These are phyloP conservation scores for Cirrhinus mrigala DNA, from an alignment of 2,797 vertebrate genomes.

Conservation along the genomic window DNA sequence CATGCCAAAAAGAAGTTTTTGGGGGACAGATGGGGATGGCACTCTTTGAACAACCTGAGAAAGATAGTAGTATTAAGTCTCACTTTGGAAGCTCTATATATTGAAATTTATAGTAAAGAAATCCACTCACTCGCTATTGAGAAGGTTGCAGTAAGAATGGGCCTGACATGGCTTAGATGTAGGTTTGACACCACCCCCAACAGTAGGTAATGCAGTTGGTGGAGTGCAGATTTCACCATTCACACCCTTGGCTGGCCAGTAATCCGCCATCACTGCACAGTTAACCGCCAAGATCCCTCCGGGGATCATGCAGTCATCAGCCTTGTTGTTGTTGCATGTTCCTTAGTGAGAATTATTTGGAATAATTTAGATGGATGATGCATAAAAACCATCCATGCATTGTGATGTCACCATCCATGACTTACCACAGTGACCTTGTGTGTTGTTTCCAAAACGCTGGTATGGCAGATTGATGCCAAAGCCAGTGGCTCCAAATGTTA, in stretches of 20 bases:
- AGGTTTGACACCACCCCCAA: constrained; percentile 63
- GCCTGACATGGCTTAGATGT: constrained; percentile 67
- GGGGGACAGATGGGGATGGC: constrained; percentile 79
- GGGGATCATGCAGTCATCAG: constrained; percentile 90
- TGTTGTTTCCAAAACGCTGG: constrained; percentile 85
- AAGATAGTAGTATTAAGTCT: neutral
- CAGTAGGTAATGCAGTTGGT: constrained; percentile 59
- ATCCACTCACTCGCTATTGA: constrained; percentile 72
- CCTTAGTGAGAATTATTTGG: constrained; percentile 74
- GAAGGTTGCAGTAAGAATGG: constrained; percentile 73
- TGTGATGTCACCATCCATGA: neutral
- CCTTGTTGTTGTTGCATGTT: constrained; percentile 86
- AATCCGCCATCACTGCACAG: constrained; percentile 87
- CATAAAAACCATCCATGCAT: neutral
- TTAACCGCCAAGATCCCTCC: constrained; percentile 71
- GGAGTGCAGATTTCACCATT: constrained; percentile 81
- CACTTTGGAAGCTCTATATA: neutral
- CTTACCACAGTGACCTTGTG: constrained; percentile 94
- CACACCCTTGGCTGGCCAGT: constrained; percentile 83
- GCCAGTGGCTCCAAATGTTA: constrained; percentile 86
- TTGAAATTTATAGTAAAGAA: neutral
- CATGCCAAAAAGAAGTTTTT: constrained; percentile 79
- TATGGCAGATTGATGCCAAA: constrained; percentile 86
- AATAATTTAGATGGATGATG: constrained; percentile 8
- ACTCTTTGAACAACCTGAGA: constrained; percentile 81